Conservation (phyloP, 2,113 vertebrate genomes). For the Brienomyrus brachyistius region DNA sequence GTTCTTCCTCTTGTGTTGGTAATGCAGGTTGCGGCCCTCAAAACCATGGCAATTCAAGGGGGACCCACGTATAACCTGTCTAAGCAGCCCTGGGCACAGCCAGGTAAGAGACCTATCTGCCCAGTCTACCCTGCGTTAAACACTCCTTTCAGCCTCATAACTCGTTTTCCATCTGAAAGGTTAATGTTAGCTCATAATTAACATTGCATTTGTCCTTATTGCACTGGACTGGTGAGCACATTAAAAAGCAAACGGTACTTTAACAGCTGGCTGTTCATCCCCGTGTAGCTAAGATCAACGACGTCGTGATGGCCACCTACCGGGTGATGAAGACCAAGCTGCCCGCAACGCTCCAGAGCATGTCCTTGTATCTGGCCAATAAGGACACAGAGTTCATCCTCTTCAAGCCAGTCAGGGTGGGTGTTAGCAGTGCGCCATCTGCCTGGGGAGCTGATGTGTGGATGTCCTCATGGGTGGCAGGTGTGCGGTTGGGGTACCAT, state of each 20-base stretch:
- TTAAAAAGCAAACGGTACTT: not conserved
- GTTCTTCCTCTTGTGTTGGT: constrained; percentile 22
- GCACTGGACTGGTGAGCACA: not conserved
- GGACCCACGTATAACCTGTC: constrained; percentile 86
- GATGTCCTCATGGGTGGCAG: not conserved
- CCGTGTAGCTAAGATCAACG: constrained; percentile 84
- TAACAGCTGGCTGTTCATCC: constrained; percentile 19
- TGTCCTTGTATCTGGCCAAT: constrained; percentile 92
- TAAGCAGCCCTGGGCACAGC: constrained; percentile 94
- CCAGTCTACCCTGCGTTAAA: not conserved
- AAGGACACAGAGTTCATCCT: constrained; percentile 96
- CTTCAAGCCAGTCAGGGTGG: constrained; percentile 92
- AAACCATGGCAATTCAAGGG: constrained; percentile 85
- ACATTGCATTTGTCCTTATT: not conserved
- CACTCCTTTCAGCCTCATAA: not conserved
- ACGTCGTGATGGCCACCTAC: constrained; percentile 80
- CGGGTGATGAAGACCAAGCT: constrained; percentile 88
- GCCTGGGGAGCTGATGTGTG: constrained; percentile 12
- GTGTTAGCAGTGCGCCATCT: constrained; percentile 46
- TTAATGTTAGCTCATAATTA: not conserved
- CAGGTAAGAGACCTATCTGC: constrained; percentile 66
- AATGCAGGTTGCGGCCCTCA: constrained; percentile 78
- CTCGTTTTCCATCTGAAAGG: not conserved
- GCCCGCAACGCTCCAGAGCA: constrained; percentile 81
- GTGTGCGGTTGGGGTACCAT: not conserved